A percentile compares a stretch with the other conserved stretches of the same genome.
Evolutionary conservation across 2,113 vertebrate genomes (phyloP).

Genomic region (Panthera uncia): DNA sequence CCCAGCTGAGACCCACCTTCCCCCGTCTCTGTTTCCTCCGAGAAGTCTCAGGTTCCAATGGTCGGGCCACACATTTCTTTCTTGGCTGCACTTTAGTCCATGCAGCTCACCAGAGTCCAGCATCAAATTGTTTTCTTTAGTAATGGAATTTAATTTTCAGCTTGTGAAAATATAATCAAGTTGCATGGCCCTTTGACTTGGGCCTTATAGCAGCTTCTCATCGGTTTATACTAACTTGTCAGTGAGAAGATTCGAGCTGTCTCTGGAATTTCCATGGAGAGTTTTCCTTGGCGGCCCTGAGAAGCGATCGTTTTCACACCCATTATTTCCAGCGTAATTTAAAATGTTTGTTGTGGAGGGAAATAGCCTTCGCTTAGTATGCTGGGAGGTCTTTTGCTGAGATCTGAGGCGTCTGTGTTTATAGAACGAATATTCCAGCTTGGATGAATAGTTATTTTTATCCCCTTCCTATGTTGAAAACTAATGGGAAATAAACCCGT

Average conservation of each 20-base stretch:
- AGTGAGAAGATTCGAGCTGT: background rate
- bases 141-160: conserved; percentile 56
- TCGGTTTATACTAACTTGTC: background rate
- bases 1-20: background rate
- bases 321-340: conserved; percentile 66
- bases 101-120: background rate
- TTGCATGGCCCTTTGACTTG: conserved; percentile 28
- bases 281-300: conserved; percentile 28
- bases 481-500: conserved; percentile 78
- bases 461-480: conserved; percentile 48
- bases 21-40: background rate
- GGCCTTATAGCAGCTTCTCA: background rate
- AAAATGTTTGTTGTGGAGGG: conserved; percentile 59
- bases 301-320: conserved; percentile 58
- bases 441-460: conserved; percentile 7
- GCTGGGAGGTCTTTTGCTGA: conserved; percentile 34
- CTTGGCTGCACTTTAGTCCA: background rate
- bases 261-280: conserved; percentile 57
- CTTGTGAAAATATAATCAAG: conserved; percentile 53
- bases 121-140: conserved; percentile 20
- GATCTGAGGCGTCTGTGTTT: conserved; percentile 44
- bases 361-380: conserved; percentile 46
- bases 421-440: conserved; percentile 60
- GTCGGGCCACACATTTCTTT: background rate
- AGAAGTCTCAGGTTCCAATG: background rate